Evolutionary conservation across 2,888 invertebrate species (phyloP).

Genomic region (Amiota minor): DNA sequence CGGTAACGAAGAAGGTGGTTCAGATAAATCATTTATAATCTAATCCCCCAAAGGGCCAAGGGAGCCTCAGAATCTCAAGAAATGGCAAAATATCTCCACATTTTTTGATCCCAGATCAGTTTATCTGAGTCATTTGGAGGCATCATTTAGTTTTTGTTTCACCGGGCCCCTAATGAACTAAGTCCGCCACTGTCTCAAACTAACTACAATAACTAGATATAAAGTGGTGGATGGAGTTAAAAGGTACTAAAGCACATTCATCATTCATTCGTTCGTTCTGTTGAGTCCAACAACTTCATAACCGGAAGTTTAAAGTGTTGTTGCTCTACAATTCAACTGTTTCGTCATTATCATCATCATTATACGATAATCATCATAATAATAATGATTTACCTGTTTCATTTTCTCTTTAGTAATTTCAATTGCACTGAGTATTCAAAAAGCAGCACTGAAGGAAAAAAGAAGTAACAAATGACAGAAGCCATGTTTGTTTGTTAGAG

Average conservation of each 20-base stretch:
- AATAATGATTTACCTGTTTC: background rate
- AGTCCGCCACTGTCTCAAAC: too few species aligned
- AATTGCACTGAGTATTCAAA: constrained; percentile 51
- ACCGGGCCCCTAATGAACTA: too few species aligned
- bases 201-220: constrained; percentile 4
- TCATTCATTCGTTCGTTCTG: background rate
- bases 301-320: constrained; percentile 54
- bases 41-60: too few species aligned
- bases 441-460: constrained; percentile 50
- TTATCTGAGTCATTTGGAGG: too few species aligned
- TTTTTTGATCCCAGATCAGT: too few species aligned
- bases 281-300: constrained; percentile 47
- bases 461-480: too few species aligned
- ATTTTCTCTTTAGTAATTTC: background rate
- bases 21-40: too few species aligned
- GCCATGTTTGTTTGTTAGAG: too few species aligned
- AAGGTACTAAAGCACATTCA: constrained; percentile 49
- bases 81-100: too few species aligned
- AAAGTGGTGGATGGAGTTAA: constrained; percentile 40
- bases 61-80: too few species aligned
- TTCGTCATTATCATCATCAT: constrained; percentile 4
- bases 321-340: background rate
- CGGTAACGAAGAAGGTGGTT: too few species aligned
- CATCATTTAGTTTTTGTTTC: too few species aligned
- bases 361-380: constrained; percentile 12